These are phyloP conservation scores for Sceloporus undulatus DNA, from an alignment of 2,113 vertebrate genomes.

Conservation along the genomic window DNA sequence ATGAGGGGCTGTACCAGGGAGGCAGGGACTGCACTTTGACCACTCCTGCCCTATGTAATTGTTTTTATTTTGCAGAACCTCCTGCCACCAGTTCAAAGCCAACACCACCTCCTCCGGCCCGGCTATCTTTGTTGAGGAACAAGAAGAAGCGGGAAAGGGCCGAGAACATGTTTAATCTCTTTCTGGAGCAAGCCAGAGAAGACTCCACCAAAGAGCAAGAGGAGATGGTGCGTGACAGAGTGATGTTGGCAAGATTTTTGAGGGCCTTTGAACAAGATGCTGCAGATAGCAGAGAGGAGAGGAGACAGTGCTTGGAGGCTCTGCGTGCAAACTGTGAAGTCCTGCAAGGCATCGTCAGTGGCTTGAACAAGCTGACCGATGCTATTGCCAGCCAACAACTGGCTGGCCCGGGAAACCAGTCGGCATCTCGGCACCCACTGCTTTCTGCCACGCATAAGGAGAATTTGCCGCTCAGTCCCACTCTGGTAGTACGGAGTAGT, in stretches of 20 bases:
- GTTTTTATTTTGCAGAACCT: neutral
- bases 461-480: neutral
- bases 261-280: neutral
- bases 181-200: neutral
- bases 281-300: neutral
- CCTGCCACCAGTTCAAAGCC: neutral
- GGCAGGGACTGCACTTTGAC: neutral
- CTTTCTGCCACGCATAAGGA: neutral
- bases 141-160: conserved; percentile 3
- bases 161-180: neutral
- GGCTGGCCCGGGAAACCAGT: neutral
- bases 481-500: neutral
- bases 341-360: neutral
- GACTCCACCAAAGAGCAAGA: neutral
- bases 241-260: neutral
- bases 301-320: neutral
- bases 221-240: neutral
- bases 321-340: neutral
- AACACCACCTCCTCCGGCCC: neutral
- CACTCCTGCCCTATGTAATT: neutral
- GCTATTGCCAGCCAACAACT: neutral
- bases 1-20: no score
- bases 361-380: neutral
- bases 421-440: neutral
- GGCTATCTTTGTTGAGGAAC: neutral